Conservation (phyloP, 1,140 invertebrate species). For the Chrysopa pallens region DNA sequence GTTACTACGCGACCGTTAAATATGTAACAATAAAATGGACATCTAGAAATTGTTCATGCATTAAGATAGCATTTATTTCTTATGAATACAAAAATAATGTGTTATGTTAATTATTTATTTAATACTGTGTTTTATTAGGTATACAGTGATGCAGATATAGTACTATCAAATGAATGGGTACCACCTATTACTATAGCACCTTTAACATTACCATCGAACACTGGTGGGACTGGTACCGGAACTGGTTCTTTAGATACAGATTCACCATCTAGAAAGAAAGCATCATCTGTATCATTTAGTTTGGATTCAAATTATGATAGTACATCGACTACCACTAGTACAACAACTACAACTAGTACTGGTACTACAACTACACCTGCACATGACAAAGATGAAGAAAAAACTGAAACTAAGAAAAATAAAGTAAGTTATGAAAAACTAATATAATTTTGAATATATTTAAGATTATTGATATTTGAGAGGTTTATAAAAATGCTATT, state of each 20-base stretch:
- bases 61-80: too few relatives aligned
- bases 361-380: too few relatives aligned
- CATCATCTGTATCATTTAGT: conserved; percentile 55
- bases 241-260: conserved; percentile 25
- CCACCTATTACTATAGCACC: conserved; percentile 59
- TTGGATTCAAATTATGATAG: conserved; percentile 34
- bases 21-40: too few relatives aligned
- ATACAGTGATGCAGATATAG: conserved; percentile 70
- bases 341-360: too few relatives aligned
- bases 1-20: too few relatives aligned
- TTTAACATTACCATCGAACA: conserved; percentile 26
- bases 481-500: too few relatives aligned
- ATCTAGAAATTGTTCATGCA: too few relatives aligned
- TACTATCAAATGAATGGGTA: conserved; percentile 65
- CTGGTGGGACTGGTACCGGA: too few relatives aligned
- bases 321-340: conserved; percentile 9
- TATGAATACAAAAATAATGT: too few relatives aligned
- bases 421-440: conserved; percentile 26
- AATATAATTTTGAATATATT: too few relatives aligned
- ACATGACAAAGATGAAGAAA: conserved; percentile 7
- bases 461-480: too few relatives aligned
- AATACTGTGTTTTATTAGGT: conserved; percentile 16
- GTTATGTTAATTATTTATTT: neutral
- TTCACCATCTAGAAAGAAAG: conserved; percentile 40
- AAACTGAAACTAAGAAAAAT: conserved; percentile 39